A percentile compares a stretch with the other conserved stretches of the same genome.
phyloP scores from a whole-genome alignment of 2,888 invertebrate species.

The Diplolepis rosae region DNA sequence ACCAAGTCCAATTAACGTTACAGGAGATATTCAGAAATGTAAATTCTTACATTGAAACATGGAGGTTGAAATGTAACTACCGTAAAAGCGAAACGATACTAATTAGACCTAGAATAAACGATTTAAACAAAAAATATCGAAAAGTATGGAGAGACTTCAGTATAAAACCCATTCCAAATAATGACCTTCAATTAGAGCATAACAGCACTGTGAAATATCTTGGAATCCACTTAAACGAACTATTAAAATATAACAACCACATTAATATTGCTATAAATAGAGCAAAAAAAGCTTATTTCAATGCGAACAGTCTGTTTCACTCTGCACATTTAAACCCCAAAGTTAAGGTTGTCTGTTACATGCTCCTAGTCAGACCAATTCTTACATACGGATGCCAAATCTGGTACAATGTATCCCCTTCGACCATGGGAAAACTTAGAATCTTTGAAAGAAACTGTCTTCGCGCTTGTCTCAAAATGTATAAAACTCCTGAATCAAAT shows the following conservation, averaged over 20 bases:
- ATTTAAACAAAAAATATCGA: neutral
- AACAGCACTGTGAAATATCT: constrained; percentile 41
- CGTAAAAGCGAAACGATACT: neutral
- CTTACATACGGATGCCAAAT: constrained; percentile 40
- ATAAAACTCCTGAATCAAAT: constrained; percentile 25
- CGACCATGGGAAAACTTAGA: constrained; percentile 43
- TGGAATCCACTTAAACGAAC: constrained; percentile 37
- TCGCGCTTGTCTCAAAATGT: constrained; percentile 17
- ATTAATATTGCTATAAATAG: constrained; percentile 31
- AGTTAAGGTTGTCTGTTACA: no score
- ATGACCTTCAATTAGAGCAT: neutral
- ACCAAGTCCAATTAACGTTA: no score
- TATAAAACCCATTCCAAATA: constrained; percentile 7
- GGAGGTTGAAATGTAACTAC: no score
- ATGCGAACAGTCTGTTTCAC: no score
- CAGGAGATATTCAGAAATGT: no score
- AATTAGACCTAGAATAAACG: neutral
- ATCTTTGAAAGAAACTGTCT: constrained; percentile 34
- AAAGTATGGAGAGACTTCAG: constrained; percentile 28
- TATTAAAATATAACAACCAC: constrained; percentile 35
- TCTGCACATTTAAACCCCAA: no score
- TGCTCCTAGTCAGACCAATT: constrained; percentile 41
- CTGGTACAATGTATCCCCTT: constrained; percentile 40
- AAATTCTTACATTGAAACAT: no score
- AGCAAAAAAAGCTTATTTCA: no score